phyloP scores from a whole-genome alignment of 2,797 vertebrate genomes.

The Artibeus lituratus region DNA sequence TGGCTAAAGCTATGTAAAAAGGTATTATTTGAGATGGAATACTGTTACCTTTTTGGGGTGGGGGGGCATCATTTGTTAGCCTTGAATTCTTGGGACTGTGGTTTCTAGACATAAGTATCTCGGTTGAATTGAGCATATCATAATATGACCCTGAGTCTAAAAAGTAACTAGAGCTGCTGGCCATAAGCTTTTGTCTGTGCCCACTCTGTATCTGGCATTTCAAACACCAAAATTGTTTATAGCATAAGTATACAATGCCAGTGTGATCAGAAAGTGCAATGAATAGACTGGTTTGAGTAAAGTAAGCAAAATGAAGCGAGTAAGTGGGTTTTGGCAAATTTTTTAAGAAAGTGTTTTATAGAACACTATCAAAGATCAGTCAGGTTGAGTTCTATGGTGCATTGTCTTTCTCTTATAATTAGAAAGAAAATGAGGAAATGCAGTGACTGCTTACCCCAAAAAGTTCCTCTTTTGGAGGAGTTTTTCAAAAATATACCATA shows the following conservation, averaged over 20 bases:
- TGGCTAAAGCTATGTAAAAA: not conserved
- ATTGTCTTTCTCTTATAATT: constrained; percentile 3
- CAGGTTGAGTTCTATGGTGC: not conserved
- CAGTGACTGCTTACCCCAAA: not conserved
- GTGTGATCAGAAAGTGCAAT: not conserved
- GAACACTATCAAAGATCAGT: not conserved
- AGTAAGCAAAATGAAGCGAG: not conserved
- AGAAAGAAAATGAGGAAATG: not conserved
- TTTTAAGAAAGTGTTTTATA: not conserved
- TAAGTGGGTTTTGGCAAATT: not conserved
- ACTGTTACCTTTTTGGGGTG: not conserved
- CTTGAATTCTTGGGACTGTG: not conserved
- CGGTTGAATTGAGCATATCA: not conserved
- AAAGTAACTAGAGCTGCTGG: not conserved
- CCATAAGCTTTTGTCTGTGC: not conserved
- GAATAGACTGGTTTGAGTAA: not conserved
- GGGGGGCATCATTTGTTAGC: not conserved
- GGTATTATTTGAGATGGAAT: not conserved
- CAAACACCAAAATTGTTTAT: not conserved
- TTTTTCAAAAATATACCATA: not conserved
- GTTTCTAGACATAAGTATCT: not conserved
- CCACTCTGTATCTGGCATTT: not conserved
- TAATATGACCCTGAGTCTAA: not conserved
- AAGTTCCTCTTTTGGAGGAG: not conserved
- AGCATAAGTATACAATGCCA: not conserved